Percentiles rank a stretch among this genome's conserved stretches.
These are phyloP conservation scores for Malthinus seriepunctatus DNA, from an alignment of 2,888 invertebrate genomes.

Conservation along the genomic window DNA sequence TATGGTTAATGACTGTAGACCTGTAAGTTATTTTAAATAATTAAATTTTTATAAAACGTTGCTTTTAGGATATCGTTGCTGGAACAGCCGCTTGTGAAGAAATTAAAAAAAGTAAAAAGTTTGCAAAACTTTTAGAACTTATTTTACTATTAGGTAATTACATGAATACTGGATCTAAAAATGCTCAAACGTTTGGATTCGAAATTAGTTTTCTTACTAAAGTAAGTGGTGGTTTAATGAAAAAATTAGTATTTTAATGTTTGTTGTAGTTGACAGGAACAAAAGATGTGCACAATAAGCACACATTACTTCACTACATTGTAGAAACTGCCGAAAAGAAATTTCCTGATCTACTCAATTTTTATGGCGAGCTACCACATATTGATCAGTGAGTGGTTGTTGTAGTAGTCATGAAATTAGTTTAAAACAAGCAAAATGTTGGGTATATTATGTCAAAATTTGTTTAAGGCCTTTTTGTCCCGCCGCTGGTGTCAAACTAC, in stretches of 20 bases:
- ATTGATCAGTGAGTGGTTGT: constrained; percentile 68
- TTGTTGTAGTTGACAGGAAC: constrained; percentile 73
- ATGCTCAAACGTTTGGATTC: constrained; percentile 93
- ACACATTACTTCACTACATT: constrained; percentile 90
- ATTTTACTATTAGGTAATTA: constrained; percentile 92
- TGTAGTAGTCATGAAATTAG: no score
- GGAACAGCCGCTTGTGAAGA: constrained; percentile 96
- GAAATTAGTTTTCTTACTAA: constrained; percentile 96
- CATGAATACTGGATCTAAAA: constrained; percentile 94
- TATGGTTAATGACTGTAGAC: constrained; percentile 84
- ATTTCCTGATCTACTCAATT: constrained; percentile 81
- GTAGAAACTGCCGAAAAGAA: constrained; percentile 86
- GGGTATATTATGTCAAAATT: no score
- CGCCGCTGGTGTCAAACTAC: no score
- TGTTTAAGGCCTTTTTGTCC: no score
- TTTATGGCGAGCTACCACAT: constrained; percentile 87
- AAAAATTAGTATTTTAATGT: constrained; percentile 10
- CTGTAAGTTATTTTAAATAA: constrained; percentile 62
- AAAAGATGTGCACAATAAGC: constrained; percentile 93
- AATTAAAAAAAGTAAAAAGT: constrained; percentile 85
- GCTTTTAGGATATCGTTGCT: constrained; percentile 81
- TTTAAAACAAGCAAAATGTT: no score
- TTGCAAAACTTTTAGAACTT: constrained; percentile 86
- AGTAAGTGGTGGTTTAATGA: constrained; percentile 59
- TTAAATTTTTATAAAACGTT: neutral